Percentiles rank a stretch among this genome's conserved stretches.
These are phyloP conservation scores for Palaemon carinicauda DNA, from an alignment of 1,140 invertebrate genomes.

Conservation along the genomic window DNA sequence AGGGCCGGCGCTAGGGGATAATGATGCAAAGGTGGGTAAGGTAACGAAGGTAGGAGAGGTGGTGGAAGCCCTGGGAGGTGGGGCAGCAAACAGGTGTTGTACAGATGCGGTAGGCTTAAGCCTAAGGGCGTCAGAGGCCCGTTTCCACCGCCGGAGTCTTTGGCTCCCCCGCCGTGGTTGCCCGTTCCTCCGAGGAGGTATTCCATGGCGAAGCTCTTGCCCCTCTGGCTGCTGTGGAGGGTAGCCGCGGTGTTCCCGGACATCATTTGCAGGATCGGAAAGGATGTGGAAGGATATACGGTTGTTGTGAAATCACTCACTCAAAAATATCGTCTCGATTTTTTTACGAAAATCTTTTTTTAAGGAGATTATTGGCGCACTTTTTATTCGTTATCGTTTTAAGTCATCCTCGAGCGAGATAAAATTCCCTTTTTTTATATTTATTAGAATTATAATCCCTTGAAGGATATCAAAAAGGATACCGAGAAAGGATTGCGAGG, in stretches of 20 bases:
- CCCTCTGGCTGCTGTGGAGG: slow-evolving; percentile 28
- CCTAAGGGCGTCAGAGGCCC: slow-evolving; percentile 31
- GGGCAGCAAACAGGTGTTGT: slow-evolving; percentile 47
- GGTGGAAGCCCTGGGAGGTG: slow-evolving; percentile 43
- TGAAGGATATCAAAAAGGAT: too few species aligned
- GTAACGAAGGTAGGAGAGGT: slow-evolving; percentile 41
- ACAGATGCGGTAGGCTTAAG: slow-evolving; percentile 38
- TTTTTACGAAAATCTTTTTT: neutral
- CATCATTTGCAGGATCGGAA: slow-evolving; percentile 5
- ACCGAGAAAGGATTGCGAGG: neutral
- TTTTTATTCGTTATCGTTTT: too few species aligned
- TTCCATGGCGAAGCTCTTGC: slow-evolving; percentile 52
- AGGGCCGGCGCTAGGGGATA: slow-evolving; percentile 39
- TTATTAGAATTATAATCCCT: too few species aligned
- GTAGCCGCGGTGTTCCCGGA: slow-evolving; percentile 47
- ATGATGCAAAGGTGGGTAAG: slow-evolving; percentile 43
- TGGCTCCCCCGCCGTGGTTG: neutral
- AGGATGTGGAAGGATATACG: neutral
- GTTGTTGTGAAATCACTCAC: neutral
- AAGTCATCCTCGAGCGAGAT: too few species aligned
- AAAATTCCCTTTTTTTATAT: too few species aligned
- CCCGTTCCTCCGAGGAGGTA: slow-evolving; percentile 40
- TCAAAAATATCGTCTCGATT: neutral
- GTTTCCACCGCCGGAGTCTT: slow-evolving; percentile 21
- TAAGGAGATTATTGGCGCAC: neutral